Conservation (phyloP, 1,140 invertebrate species). For the Apis florea region DNA sequence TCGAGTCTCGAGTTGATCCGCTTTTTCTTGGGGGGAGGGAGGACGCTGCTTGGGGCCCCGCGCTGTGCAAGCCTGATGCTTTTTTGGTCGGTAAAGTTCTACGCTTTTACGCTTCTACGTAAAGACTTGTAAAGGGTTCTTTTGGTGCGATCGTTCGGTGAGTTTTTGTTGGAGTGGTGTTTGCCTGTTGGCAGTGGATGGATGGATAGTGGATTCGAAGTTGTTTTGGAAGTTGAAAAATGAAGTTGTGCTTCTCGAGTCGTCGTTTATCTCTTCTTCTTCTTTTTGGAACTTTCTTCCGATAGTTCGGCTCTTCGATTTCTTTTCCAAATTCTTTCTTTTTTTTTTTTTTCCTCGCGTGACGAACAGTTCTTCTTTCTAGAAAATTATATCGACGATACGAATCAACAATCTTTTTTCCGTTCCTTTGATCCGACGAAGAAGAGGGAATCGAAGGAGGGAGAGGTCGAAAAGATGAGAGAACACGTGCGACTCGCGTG, state of each 20-base stretch:
- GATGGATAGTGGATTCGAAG: neutral
- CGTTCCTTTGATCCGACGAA: too few relatives aligned
- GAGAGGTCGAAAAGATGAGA: neutral
- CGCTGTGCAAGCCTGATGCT: neutral
- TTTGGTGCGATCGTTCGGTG: neutral
- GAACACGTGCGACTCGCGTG: constrained; percentile 50
- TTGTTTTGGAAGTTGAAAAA: neutral
- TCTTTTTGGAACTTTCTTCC: too few relatives aligned
- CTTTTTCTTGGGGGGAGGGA: neutral
- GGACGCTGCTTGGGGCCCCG: too few relatives aligned
- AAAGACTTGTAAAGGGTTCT: neutral
- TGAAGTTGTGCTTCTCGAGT: too few relatives aligned
- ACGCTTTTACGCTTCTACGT: neutral
- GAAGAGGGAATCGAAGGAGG: too few relatives aligned
- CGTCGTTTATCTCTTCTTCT: too few relatives aligned
- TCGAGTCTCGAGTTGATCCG: neutral
- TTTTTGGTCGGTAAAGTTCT: neutral
- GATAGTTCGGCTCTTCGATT: too few relatives aligned
- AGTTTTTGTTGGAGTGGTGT: neutral
- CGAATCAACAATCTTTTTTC: too few relatives aligned
- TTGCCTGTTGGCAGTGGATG: neutral
- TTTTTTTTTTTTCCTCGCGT: too few relatives aligned
- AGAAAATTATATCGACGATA: too few relatives aligned
- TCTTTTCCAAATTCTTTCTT: too few relatives aligned
- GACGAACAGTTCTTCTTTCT: too few relatives aligned